phyloP scores from a whole-genome alignment of 2,888 invertebrate species.

The Pycnomerus fuliginosus region DNA sequence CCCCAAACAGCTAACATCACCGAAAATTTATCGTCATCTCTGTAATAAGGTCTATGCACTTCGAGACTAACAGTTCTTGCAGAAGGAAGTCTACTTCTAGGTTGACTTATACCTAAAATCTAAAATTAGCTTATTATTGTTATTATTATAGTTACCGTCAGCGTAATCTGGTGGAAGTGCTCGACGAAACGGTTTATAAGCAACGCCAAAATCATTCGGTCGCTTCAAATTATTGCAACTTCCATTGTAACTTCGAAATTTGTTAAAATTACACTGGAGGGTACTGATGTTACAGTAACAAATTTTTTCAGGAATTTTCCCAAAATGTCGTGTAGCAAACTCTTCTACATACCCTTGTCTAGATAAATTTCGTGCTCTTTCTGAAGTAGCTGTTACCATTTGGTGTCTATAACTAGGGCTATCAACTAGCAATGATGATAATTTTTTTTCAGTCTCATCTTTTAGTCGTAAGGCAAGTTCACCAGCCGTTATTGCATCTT shows the following conservation, averaged over 20 bases:
- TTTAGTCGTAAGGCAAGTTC: constrained; percentile 60
- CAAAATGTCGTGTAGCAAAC: constrained; percentile 60
- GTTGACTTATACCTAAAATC: constrained; percentile 62
- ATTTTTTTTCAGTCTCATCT: constrained; percentile 57
- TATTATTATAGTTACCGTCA: too few species aligned
- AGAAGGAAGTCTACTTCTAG: constrained; percentile 66
- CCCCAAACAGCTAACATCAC: constrained; percentile 88
- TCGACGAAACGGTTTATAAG: constrained; percentile 73
- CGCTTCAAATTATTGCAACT: constrained; percentile 73
- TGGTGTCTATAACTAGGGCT: constrained; percentile 72
- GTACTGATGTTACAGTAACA: neutral
- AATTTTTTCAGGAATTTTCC: neutral
- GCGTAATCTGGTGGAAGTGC: constrained; percentile 73
- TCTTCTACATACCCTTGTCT: constrained; percentile 68
- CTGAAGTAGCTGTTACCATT: constrained; percentile 64
- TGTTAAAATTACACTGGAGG: constrained; percentile 39
- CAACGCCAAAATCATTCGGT: constrained; percentile 67
- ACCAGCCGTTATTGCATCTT: constrained; percentile 45
- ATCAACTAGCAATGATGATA: constrained; percentile 55
- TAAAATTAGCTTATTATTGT: too few species aligned
- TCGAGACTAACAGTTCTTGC: constrained; percentile 73
- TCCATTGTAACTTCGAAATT: constrained; percentile 70
- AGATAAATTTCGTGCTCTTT: constrained; percentile 62
- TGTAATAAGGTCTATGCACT: constrained; percentile 73
- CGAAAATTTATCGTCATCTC: constrained; percentile 72